Conservation (phyloP, 2,797 vertebrate genomes). For the Gadopsis marmoratus region DNA sequence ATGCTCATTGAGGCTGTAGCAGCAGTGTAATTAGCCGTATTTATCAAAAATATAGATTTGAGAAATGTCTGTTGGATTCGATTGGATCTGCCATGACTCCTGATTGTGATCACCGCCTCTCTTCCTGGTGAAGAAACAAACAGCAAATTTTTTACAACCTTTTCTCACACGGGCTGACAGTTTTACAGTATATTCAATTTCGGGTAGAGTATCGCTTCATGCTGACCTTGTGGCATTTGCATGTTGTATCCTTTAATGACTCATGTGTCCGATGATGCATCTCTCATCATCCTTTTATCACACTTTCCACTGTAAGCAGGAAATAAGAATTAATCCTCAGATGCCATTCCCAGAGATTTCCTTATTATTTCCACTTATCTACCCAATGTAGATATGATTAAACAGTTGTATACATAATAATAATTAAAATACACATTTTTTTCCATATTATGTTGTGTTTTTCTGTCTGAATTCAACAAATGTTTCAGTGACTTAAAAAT, state of each 20-base stretch:
- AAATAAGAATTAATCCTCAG: constrained; percentile 36
- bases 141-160: neutral
- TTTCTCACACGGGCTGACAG: neutral
- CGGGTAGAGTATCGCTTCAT: no score
- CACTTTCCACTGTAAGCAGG: constrained; percentile 37
- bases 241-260: constrained; percentile 45
- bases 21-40: neutral
- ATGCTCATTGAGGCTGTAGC: neutral
- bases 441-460: neutral
- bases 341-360: constrained; percentile 30
- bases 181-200: no score
- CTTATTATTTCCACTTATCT: constrained; percentile 24
- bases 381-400: neutral
- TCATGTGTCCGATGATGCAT: constrained; percentile 63
- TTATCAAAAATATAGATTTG: neutral
- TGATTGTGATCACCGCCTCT: neutral
- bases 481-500: neutral
- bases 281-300: constrained; percentile 28
- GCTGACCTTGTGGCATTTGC: neutral
- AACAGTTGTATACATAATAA: neutral
- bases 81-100: neutral
- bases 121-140: neutral
- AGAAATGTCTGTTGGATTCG: neutral
- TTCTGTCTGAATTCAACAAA: constrained; percentile 3
- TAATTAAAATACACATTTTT: neutral